Percentiles rank a stretch among this genome's conserved stretches.
These are phyloP conservation scores for Epinephelus cyanopodus DNA, from an alignment of 2,113 vertebrate genomes.

Conservation along the genomic window DNA sequence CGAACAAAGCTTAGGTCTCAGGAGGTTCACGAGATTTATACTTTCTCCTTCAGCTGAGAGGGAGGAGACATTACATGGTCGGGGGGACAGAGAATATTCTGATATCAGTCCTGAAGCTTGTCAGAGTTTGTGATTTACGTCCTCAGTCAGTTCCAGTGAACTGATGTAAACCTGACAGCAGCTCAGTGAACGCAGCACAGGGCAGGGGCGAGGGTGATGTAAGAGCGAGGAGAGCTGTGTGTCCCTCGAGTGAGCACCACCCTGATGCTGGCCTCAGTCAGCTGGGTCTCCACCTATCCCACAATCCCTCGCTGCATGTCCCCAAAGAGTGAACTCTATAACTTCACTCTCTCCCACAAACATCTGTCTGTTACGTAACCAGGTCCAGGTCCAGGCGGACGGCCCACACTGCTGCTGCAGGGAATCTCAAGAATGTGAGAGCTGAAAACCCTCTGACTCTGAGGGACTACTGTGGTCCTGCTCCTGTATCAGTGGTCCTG, in stretches of 20 bases:
- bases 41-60: neutral
- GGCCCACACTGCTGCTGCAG: constrained; percentile 70
- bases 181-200: constrained; percentile 14
- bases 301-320: constrained; percentile 65
- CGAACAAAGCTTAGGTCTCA: too few relatives aligned
- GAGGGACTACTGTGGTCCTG: too few relatives aligned
- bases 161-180: constrained; percentile 18
- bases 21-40: neutral
- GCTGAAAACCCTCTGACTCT: constrained; percentile 38
- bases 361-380: constrained; percentile 84
- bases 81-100: neutral
- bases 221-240: neutral
- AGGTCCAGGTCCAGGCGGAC: constrained; percentile 51
- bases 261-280: constrained; percentile 59
- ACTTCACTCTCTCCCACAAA: constrained; percentile 75
- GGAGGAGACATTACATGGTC: neutral
- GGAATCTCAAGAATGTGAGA: constrained; percentile 75
- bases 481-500: neutral
- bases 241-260: constrained; percentile 65
- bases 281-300: constrained; percentile 71
- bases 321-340: constrained; percentile 54
- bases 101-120: neutral
- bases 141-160: neutral
- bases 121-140: neutral
- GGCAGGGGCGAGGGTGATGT: constrained; percentile 27